phyloP scores from a whole-genome alignment of 2,888 invertebrate genomes.

The Dicroscelio sp. region DNA sequence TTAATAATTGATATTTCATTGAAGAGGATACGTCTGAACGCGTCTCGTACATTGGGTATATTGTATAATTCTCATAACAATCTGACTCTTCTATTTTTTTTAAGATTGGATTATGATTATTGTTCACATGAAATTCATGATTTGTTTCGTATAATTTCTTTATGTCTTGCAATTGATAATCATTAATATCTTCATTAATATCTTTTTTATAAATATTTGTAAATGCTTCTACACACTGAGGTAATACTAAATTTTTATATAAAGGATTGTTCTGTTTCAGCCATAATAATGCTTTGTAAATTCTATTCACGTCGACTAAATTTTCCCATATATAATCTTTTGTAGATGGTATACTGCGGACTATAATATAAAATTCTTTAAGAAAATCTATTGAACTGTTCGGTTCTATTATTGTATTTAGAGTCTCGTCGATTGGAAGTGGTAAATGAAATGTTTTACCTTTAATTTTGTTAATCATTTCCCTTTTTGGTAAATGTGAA shows the following conservation, averaged over 20 bases:
- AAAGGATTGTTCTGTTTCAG: conserved; percentile 86
- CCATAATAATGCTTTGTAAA: conserved; percentile 81
- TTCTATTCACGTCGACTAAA: conserved; percentile 20
- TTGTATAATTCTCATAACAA: too few relatives aligned
- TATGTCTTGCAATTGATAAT: too few relatives aligned
- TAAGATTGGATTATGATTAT: too few relatives aligned
- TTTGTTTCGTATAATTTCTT: too few relatives aligned
- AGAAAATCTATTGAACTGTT: not conserved
- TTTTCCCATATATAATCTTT: conserved; percentile 82
- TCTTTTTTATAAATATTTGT: not conserved
- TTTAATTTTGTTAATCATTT: conserved; percentile 80
- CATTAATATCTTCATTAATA: not conserved
- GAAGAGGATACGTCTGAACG: too few relatives aligned
- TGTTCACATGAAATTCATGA: too few relatives aligned
- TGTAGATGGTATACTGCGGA: conserved; percentile 87
- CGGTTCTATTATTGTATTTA: conserved; percentile 51
- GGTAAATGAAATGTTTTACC: too few relatives aligned
- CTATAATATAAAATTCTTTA: conserved; percentile 86
- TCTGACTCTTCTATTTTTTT: too few relatives aligned
- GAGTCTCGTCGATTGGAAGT: conserved; percentile 88
- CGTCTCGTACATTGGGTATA: too few relatives aligned
- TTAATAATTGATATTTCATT: too few relatives aligned
- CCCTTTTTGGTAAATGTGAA: conserved; percentile 84
- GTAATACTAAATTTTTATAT: conserved; percentile 65
- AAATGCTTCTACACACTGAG: not conserved